These are phyloP conservation scores for Erinaceus europaeus DNA, from an alignment of 2,113 vertebrate species.

Conservation along the genomic window DNA sequence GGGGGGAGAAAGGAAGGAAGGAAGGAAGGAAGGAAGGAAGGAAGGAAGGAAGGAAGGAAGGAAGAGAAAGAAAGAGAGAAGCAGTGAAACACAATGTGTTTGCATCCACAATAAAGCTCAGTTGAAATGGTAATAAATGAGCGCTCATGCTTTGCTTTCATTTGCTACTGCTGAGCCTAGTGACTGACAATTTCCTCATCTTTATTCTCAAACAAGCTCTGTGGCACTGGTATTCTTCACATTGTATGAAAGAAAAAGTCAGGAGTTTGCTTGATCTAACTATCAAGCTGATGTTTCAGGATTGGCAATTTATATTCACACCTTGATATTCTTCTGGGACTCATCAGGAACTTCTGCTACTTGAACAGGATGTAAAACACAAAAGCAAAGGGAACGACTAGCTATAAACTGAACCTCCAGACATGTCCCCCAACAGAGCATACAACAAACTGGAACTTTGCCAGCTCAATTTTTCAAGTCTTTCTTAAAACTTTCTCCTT, in stretches of 20 bases:
- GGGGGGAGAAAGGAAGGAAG: background rate
- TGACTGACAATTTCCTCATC: slow-evolving; percentile 69
- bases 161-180: slow-evolving; percentile 35
- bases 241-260: slow-evolving; percentile 58
- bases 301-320: slow-evolving; percentile 73
- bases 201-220: slow-evolving; percentile 67
- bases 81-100: slow-evolving; percentile 46
- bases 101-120: slow-evolving; percentile 46
- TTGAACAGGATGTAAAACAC: slow-evolving; percentile 14
- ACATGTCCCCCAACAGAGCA: background rate
- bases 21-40: background rate
- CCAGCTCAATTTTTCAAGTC: slow-evolving; percentile 35
- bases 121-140: slow-evolving; percentile 60
- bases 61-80: background rate
- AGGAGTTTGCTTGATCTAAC: slow-evolving; percentile 60
- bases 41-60: background rate
- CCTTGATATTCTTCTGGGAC: slow-evolving; percentile 56
- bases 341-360: slow-evolving; percentile 6
- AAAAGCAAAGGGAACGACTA: slow-evolving; percentile 48
- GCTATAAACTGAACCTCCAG: background rate
- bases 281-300: slow-evolving; percentile 48
- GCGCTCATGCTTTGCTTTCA: slow-evolving; percentile 24
- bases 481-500: background rate
- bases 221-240: slow-evolving; percentile 24
- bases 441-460: background rate